These are phyloP conservation scores for Trogon surrucura DNA, from an alignment of 2,113 vertebrate species.

Conservation along the genomic window DNA sequence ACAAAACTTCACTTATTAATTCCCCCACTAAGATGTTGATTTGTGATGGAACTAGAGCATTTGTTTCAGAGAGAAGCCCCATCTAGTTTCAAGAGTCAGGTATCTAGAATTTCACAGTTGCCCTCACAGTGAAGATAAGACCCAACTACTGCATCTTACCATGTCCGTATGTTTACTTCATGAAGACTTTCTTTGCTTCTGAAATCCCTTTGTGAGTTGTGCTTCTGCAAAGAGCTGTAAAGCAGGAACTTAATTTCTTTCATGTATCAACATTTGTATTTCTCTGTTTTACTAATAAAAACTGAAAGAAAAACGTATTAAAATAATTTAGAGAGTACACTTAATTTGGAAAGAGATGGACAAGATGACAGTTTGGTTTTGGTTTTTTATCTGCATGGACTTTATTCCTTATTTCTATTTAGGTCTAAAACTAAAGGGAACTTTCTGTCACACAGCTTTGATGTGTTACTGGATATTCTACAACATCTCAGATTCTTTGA, in stretches of 20 bases:
- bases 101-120: neutral
- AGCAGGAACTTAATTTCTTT: neutral
- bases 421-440: neutral
- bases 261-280: neutral
- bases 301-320: neutral
- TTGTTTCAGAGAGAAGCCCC: neutral
- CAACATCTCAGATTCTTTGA: neutral
- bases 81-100: neutral
- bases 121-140: neutral
- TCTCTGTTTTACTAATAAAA: neutral
- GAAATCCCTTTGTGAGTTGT: neutral
- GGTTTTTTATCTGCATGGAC: neutral
- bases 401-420: neutral
- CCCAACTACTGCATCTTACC: neutral
- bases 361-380: neutral
- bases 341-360: neutral
- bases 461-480: neutral
- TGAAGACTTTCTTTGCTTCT: neutral
- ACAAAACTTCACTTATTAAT: neutral
- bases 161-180: neutral
- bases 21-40: neutral
- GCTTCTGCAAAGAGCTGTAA: neutral
- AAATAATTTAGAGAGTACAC: neutral
- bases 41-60: neutral
- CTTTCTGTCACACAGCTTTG: neutral